Evolutionary conservation across 2,888 invertebrate species (phyloP).

Genomic region (Tetragnatha montana): DNA sequence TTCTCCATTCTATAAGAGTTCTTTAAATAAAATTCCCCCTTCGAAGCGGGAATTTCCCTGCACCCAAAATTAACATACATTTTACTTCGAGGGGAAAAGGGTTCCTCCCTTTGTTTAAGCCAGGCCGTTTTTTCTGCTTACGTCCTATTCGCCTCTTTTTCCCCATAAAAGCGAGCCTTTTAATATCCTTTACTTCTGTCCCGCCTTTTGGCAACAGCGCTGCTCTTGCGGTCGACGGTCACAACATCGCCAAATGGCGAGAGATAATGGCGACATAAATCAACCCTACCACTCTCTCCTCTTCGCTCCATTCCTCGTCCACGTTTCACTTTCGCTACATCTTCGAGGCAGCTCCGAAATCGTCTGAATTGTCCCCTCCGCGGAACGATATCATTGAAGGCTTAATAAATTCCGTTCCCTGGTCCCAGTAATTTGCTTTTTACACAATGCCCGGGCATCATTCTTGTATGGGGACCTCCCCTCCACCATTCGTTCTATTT

Average conservation of each 20-base stretch:
- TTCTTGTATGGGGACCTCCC: slow-evolving; percentile 20
- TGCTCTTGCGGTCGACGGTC: slow-evolving; percentile 38
- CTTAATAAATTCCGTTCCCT: slow-evolving; percentile 59
- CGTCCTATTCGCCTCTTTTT: slow-evolving; percentile 15
- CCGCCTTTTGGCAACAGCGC: slow-evolving; percentile 53
- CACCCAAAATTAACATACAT: slow-evolving; percentile 44
- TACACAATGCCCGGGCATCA: slow-evolving; percentile 49
- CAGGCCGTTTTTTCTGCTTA: slow-evolving; percentile 11
- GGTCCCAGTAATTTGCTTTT: slow-evolving; percentile 56
- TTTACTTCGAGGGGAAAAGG: slow-evolving; percentile 1
- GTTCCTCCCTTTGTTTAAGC: slow-evolving; percentile 34
- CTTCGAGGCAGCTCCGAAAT: slow-evolving; percentile 38
- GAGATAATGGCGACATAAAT: slow-evolving; percentile 67
- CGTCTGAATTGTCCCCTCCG: slow-evolving; percentile 38
- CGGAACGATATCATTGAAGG: slow-evolving; percentile 55
- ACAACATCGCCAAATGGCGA: slow-evolving; percentile 62
- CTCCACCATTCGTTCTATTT: slow-evolving; percentile 27
- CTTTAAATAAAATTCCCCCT: background rate
- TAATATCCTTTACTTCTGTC: slow-evolving; percentile 58
- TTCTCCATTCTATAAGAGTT: no score
- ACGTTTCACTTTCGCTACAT: slow-evolving; percentile 23
- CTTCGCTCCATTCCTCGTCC: background rate
- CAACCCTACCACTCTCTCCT: slow-evolving; percentile 26
- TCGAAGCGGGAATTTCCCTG: background rate
- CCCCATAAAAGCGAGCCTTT: slow-evolving; percentile 44